Evolutionary conservation across 2,113 vertebrate genomes (phyloP).

Genomic region (Bos indicus): DNA sequence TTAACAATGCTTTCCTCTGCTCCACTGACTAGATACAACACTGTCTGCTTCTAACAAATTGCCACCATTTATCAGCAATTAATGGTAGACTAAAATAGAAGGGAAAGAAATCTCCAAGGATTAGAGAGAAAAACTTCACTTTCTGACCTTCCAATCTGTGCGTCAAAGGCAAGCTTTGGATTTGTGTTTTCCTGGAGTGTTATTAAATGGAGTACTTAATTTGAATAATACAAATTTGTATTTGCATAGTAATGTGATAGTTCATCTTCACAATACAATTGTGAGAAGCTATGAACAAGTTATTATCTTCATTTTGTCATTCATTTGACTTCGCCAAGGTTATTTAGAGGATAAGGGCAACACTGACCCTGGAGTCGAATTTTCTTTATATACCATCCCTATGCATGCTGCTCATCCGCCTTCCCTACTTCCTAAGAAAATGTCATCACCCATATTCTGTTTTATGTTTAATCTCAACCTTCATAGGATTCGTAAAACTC

Average conservation of each 20-base stretch:
- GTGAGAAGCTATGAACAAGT: neutral
- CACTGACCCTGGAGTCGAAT: neutral
- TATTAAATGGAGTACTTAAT: conserved; percentile 28
- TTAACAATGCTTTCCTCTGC: conserved; percentile 5
- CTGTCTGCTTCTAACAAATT: conserved; percentile 61
- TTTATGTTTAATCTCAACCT: neutral
- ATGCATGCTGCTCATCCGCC: fast-evolving
- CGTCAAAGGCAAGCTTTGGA: neutral
- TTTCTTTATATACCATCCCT: neutral
- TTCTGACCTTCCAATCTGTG: conserved; percentile 43
- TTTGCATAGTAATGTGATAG: conserved; percentile 8
- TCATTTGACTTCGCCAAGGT: conserved; percentile 1
- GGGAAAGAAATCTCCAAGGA: conserved; percentile 24
- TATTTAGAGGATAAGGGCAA: neutral
- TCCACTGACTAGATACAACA: conserved; percentile 20
- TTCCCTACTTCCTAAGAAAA: neutral
- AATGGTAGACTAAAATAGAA: conserved; percentile 35
- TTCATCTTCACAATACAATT: conserved; percentile 26
- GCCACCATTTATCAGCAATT: conserved; percentile 65
- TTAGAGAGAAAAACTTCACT: conserved; percentile 33
- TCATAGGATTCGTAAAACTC: neutral
- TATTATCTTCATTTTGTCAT: neutral
- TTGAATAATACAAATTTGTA: conserved; percentile 8
- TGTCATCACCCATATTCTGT: neutral
- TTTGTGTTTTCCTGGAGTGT: neutral